Evolutionary conservation across 1,140 invertebrate species (phyloP).

Genomic region (Mylabris phalerata): DNA sequence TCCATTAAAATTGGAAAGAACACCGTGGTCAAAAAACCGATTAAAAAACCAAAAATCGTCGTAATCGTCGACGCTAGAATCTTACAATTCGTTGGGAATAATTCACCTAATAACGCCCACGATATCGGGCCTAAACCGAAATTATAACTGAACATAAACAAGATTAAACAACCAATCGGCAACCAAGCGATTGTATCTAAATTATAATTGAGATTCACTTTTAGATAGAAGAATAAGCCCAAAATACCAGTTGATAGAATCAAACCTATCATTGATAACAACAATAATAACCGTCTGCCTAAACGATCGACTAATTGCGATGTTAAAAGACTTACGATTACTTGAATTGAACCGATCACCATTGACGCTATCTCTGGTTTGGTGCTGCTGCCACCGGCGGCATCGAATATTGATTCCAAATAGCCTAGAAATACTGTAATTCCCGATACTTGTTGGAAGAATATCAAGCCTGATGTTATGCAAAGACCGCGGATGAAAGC

Average conservation of each 20-base stretch:
- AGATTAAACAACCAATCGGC: constrained; percentile 6
- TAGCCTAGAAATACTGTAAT: constrained; percentile 78
- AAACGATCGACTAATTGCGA: neutral
- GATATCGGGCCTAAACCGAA: constrained; percentile 57
- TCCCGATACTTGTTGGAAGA: constrained; percentile 69
- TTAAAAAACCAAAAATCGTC: neutral
- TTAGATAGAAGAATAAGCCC: constrained; percentile 4
- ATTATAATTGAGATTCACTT: neutral
- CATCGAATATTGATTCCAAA: constrained; percentile 61
- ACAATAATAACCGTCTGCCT: neutral
- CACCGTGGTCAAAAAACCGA: neutral
- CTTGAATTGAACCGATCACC: constrained; percentile 64
- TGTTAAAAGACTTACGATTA: constrained; percentile 37
- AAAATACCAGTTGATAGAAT: neutral
- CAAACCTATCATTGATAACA: neutral
- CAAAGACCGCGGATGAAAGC: constrained; percentile 45
- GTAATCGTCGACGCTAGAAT: neutral
- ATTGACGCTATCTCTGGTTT: constrained; percentile 58
- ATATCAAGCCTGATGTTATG: neutral
- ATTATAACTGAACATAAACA: constrained; percentile 6
- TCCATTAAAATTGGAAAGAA: constrained; percentile 5
- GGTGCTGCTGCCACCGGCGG: constrained; percentile 46
- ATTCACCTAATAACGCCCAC: constrained; percentile 67
- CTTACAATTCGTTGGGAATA: constrained; percentile 49
- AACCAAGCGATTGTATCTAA: constrained; percentile 3